Conservation (phyloP, 2,797 vertebrate species). For the Anniella stebbinsi region DNA sequence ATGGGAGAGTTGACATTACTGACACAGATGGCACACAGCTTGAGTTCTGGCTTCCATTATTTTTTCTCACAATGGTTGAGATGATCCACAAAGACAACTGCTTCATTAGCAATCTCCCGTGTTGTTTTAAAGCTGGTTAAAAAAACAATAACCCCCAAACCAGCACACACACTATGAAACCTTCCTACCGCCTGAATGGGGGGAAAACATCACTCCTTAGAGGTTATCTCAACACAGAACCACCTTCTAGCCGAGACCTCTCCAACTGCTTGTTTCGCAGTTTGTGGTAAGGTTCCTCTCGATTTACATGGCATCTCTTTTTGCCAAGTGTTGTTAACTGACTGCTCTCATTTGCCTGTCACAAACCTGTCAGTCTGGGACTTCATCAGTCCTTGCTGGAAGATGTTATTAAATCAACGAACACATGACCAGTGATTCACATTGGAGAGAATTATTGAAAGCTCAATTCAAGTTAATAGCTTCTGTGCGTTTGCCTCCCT, state of each 20-base stretch:
- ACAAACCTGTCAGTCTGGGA: conserved; percentile 10
- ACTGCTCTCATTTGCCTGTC: background rate
- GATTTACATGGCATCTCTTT: background rate
- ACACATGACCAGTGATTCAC: background rate
- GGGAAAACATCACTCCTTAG: background rate
- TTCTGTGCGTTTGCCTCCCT: background rate
- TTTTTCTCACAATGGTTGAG: conserved; percentile 24
- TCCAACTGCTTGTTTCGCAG: background rate
- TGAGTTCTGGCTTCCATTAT: background rate
- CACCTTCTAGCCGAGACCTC: background rate
- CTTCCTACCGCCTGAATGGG: background rate
- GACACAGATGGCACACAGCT: background rate
- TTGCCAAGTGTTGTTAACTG: background rate
- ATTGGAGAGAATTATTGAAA: conserved; percentile 14
- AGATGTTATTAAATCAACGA: conserved; percentile 24
- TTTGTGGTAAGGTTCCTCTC: background rate
- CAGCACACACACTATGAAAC: background rate
- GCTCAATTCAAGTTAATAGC: background rate
- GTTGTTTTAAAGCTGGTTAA: background rate
- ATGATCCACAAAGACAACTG: conserved; percentile 26
- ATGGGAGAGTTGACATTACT: background rate
- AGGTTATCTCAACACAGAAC: background rate
- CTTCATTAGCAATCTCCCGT: conserved; percentile 12
- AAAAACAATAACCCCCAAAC: background rate
- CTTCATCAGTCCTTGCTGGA: conserved; percentile 23